Evolutionary conservation across 2,888 invertebrate genomes (phyloP), one percentile per base, ranked within the genome.

Genomic region (Antheraea yamamai): DNA sequence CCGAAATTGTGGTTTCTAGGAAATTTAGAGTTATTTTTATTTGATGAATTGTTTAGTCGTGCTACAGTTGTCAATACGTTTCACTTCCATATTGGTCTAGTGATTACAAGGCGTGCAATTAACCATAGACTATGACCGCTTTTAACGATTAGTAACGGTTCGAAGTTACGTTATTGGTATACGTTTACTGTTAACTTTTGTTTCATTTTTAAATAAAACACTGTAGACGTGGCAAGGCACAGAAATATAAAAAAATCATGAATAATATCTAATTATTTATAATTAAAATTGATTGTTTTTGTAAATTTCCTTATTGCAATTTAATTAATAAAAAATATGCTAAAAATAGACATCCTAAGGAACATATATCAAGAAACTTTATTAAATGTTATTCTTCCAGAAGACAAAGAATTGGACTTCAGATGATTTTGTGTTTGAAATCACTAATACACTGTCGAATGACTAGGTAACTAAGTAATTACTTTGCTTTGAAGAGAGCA

Each of bases 11-110:
- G 84, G 84, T 82, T 86, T 86, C 85, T 88, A 86, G 85, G 85
- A 90, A 88, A 88, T 88, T 85, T 82, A 82, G 86, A 89, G 82
- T 88, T 93, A 93, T 93, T 39, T 70, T 92, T 93, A 92, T 91
- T 92, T 93, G 87, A 86, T 88, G 90, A 76, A 87, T 89, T 89
- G 90, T 91, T 90, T 90, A 85, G 86, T 87, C 87, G 88, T 85
- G 86, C 86, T 87, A 89, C 89, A 87, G 89, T 91, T 93, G 93
- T 92, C 94, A 93, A 74, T 88, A 91, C 91, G 91, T 90, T 90
- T 90, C 88, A 89, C 91, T 91, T 90, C 94, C 93, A 93, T 94
- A 89, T 92, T 94, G 92, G 88, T 85, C 81, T 90, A 93, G 92
- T 91, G 92, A 79, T 84, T 78, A 8, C 51, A n/a, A 70, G 20